A percentile compares a stretch with the other conserved stretches of the same genome.
phyloP scores from a whole-genome alignment of 2,113 vertebrate genomes.

The Orthonyx spaldingii region DNA sequence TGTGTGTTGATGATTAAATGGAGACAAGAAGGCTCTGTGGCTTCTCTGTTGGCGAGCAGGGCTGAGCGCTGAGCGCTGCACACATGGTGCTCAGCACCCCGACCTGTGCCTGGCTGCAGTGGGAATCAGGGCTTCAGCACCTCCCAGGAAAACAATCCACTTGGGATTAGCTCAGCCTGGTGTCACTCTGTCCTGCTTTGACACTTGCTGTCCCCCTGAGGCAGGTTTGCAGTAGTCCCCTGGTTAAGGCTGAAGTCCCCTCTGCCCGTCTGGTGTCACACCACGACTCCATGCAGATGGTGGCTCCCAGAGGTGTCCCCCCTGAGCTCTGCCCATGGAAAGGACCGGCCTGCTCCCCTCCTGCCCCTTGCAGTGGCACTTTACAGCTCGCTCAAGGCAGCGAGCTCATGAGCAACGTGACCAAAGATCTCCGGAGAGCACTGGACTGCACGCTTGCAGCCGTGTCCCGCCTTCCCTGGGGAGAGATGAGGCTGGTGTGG shows the following conservation, averaged over 20 bases:
- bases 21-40: slow-evolving; percentile 10
- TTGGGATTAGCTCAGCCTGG: neutral
- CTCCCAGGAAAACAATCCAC: neutral
- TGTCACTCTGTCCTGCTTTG: neutral
- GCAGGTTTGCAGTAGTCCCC: neutral
- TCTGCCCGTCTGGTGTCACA: neutral
- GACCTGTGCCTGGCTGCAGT: neutral
- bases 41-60: neutral
- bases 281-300: neutral
- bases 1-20: slow-evolving; percentile 10
- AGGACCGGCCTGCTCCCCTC: neutral
- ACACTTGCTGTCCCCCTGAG: neutral
- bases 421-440: neutral
- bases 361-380: slow-evolving; percentile 6
- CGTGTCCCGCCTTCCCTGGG: rapidly evolving
- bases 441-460: neutral
- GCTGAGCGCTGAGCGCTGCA: rapidly evolving
- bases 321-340: neutral
- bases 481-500: neutral
- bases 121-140: neutral
- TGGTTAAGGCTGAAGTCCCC: neutral
- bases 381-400: neutral
- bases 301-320: neutral
- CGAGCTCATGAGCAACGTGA: neutral
- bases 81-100: neutral